Base-by-base conservation (phyloP, 2,797 vertebrate species). In the Micromesistius poutassou region DNA sequence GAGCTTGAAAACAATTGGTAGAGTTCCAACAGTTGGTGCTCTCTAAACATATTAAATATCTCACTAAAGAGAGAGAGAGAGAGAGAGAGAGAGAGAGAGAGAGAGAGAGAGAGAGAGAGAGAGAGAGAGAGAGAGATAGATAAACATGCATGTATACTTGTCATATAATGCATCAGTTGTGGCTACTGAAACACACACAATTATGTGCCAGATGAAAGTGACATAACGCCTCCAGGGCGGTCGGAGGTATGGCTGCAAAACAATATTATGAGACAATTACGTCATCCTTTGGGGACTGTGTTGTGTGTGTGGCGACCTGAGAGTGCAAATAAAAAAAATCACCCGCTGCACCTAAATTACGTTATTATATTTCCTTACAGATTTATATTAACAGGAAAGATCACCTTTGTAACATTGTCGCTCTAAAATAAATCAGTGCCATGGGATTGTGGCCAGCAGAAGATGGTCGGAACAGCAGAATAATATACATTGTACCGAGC, bases 141-240 rank as follows among this genome's bases (percentile, higher is more conserved):
- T 71, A 30, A 19, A 31, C 62, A 46, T 75, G 42, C 42, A 46
- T 62, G 82, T 74, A 35, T 36, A 77, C 35, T 76, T 83, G 78
- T 81, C 80, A 81, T 77, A 77, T 80, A 80, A 46, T 75, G 42
- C 42, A 81, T 88, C 82, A 88, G 71, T 55, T 81, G 78, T 84
- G 80, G 82, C 85, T 89, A 87, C 79, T 84, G 80, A 86, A 88
- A 82, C 77, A 80, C 80, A 79, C 80, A 73, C 76, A 81, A 79
- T 80, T 78, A 85, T 83, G 79, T 88, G 79, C 33, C 42, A 80
- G 75, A 84, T 88, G 84, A 91, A 90, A 88, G 91, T 90, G 90
- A 91, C 87, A 86, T 86, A 73, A 81, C 8, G 74, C 84, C 85
- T 85, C 80, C 79, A 80, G 87, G 83, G 81, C 80, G 83, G 82